These are phyloP conservation scores for Propsilocerus akamusi DNA, from an alignment of 1,140 invertebrate species.

Conservation along the genomic window DNA sequence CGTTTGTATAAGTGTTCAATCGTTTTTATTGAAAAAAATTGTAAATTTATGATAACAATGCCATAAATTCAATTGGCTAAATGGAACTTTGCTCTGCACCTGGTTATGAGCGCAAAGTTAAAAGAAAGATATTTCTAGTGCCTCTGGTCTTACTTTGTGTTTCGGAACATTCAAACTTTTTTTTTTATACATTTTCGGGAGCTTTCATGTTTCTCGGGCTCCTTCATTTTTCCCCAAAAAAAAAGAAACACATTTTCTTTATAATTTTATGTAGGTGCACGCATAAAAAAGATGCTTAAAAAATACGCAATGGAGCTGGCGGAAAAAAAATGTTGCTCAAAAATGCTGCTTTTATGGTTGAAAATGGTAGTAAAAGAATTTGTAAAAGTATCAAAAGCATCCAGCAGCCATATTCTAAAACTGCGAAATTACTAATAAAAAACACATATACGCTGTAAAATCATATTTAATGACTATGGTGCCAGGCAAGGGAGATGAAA, in stretches of 20 bases:
- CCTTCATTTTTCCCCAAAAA: not conserved
- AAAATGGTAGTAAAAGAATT: not conserved
- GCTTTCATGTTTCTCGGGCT: not conserved
- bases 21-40: not conserved
- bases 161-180: not conserved
- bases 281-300: constrained; percentile 3
- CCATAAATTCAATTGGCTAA: not conserved
- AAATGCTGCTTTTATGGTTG: constrained; percentile 1
- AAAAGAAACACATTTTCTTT: constrained; percentile 4
- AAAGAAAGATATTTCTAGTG: not conserved
- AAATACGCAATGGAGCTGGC: constrained; percentile 4
- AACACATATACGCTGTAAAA: constrained; percentile 4
- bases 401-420: not conserved
- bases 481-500: not conserved
- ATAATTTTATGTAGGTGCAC: constrained; percentile 2
- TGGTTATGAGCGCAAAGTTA: not conserved
- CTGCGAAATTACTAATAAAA: constrained; percentile 4
- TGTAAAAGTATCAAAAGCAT: not conserved
- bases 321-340: not conserved
- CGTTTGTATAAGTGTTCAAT: no score
- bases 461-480: not conserved
- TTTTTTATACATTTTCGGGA: not conserved
- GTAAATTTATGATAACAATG: not conserved
- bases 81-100: not conserved
- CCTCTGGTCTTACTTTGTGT: not conserved